A percentile compares a stretch with the other conserved stretches of the same genome.
phyloP scores from a whole-genome alignment of 2,113 vertebrate species.

The Hirundichthys speculiger region DNA sequence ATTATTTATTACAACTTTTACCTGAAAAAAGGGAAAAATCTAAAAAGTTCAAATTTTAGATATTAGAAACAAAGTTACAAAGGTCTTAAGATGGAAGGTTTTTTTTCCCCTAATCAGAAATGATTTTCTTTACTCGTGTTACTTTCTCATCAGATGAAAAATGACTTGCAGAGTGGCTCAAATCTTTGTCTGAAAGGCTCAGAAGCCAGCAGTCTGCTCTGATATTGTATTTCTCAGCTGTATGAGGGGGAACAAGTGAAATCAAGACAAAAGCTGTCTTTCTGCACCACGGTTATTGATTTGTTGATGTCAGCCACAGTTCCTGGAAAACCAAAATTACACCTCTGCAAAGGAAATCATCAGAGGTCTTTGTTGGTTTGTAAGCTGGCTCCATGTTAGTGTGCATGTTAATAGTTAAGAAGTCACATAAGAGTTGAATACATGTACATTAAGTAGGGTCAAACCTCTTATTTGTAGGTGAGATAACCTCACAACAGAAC shows the following conservation, averaged over 20 bases:
- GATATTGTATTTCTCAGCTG: background rate
- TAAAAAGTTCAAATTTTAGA: no score
- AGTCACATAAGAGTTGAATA: background rate
- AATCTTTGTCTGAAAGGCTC: background rate
- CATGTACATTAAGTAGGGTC: background rate
- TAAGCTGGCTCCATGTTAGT: background rate
- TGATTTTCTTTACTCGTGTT: background rate
- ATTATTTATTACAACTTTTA: no score
- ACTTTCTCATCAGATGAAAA: no score
- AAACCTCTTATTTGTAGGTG: background rate
- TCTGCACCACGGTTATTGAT: background rate
- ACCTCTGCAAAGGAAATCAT: background rate
- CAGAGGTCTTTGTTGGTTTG: constrained; percentile 3
- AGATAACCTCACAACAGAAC: background rate
- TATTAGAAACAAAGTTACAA: no score
- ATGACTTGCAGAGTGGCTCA: background rate
- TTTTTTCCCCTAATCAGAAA: background rate
- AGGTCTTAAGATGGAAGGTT: background rate
- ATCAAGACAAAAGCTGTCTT: background rate
- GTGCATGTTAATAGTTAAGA: constrained; percentile 5
- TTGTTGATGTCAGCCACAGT: background rate
- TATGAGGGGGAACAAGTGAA: background rate
- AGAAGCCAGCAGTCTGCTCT: background rate
- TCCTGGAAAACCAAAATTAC: constrained; percentile 15
- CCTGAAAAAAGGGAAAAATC: no score